Base-by-base conservation (phyloP, 37 sponge, comb jelly and placozoan species). In the Chondrilla cf. caribensis region DNA sequence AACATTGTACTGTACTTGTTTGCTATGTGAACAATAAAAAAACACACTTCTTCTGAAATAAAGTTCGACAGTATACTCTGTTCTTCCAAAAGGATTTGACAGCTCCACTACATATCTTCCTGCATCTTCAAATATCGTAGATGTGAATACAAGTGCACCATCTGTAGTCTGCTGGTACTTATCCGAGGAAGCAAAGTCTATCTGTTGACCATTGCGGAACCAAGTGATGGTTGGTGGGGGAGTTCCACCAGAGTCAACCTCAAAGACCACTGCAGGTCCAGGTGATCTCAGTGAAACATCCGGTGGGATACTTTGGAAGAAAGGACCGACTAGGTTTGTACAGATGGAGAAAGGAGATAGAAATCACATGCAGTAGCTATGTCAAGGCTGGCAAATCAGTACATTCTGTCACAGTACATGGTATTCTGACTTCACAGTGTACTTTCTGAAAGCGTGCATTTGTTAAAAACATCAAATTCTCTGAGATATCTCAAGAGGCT, bases 171-270 rank as follows among this genome's bases (percentile, higher is more conserved):
- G 76, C 43, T 24, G 24, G 43, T 43, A 73, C 43, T 42, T 73
- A 33, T 17, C 29, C 21, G 43, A 40, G 9, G 9, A n/a, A 3
- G 42, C 25, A 3, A 21, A 22, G 5, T 35, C 18, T 4, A 73
- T 19, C n/a, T 9, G 40, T 37, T 6, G 24, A 17, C 44, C 41
- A 39, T 67, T 68, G 29, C 67, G 80, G 31, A 64, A 57, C 88
- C 88, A 88, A 39, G 79, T 70, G 33, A 88, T 76, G 19, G 11
- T 68, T 8, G 88, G 88, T 0, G 2, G 0, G 29, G 86, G 86
- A 2, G 9, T 58, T 18, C 86, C 86, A 55, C 73, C 72, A 72
- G 81, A 72, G 21, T 70, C 38, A 24, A 86, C 70, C 18, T 65
- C 28, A 58, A 80, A 86, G 2, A 24, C 55, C 43, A 71, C 81